Base-by-base conservation (phyloP, 2,797 vertebrate genomes). In the Gouania willdenowi region DNA sequence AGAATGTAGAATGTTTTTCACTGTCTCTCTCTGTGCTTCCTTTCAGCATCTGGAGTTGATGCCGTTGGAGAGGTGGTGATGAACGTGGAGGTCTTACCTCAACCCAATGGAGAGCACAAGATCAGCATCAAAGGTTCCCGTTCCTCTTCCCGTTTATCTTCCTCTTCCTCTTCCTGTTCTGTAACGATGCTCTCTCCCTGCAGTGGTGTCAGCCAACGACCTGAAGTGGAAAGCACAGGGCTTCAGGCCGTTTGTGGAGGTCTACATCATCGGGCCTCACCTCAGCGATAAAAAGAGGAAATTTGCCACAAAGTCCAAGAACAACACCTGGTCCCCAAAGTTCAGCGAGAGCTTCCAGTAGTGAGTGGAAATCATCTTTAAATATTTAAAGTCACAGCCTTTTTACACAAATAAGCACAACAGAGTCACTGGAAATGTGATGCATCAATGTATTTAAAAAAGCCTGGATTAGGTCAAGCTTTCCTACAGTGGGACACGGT, bases 271-370 rank as follows among this genome's bases (percentile, higher is more conserved):
- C 0, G 96, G 96, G 4, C 94, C 96, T 12, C 90, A 97, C 65
- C 92, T 98, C 65, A 96, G 93, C 0, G 96, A 97, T 84, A 98
- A 95, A 86, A 98, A 97, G 69, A 93, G 95, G 70, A 98, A 97
- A 68, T 97, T 97, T 0, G 93, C 95, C 16, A 98, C 95, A 52
- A 98, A 98, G 71, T 98, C 96, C 34, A 98, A 98, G 81, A 98
- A 98, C 81, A 98, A 98, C 87, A 91, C 84, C 79, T 98, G 96
- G 96, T 94, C 94, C 0, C 92, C 96, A 21, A 98, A 97, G 71
- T 98, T 95, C 79, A 89, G 46, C 0, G 96, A 98, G 78, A 94
- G 89, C 75, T 92, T 95, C 81, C 93, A 94, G 75, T 98, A 91
- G 96, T 98, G 82, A 88, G 94, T 95, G 8, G n/a, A n/a, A n/a